phyloP scores from a whole-genome alignment of 30 jellyfish, hydroid and myxozoan species.

The Haliclystus octoradiatus region DNA sequence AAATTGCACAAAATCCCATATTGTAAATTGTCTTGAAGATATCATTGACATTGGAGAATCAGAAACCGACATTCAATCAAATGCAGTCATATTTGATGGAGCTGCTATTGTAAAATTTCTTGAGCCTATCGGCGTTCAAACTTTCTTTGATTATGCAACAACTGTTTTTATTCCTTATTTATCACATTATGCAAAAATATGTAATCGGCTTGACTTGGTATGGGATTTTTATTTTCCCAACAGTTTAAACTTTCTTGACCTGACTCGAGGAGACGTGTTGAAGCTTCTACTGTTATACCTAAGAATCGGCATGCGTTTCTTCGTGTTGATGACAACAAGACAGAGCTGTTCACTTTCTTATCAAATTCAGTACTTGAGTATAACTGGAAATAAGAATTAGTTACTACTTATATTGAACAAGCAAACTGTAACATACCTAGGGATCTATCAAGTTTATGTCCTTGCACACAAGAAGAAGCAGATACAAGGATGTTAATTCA shows the following conservation, averaged over 20 bases:
- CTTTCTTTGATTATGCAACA: slow-evolving; percentile 9
- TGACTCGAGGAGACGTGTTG: slow-evolving; percentile 48
- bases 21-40: no score
- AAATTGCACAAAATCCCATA: no score
- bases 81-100: slow-evolving; percentile 13
- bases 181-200: background rate
- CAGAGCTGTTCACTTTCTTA: slow-evolving; percentile 28
- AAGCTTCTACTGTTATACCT: slow-evolving; percentile 15
- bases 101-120: slow-evolving; percentile 23
- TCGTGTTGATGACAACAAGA: slow-evolving; percentile 22
- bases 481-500: slow-evolving; percentile 24
- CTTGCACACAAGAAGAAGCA: slow-evolving; percentile 36
- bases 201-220: slow-evolving; percentile 9
- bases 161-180: slow-evolving; percentile 6
- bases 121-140: slow-evolving; percentile 17
- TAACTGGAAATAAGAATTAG: slow-evolving; percentile 1
- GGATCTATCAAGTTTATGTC: slow-evolving; percentile 3
- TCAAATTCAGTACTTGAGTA: slow-evolving; percentile 3
- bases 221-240: no score
- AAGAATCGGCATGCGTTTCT: slow-evolving; percentile 16
- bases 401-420: slow-evolving; percentile 7
- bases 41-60: no score
- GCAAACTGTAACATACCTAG: slow-evolving; percentile 1
- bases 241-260: no score
- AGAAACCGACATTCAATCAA: no score